Evolutionary conservation across 2,888 invertebrate genomes (phyloP), one percentile per base, ranked within the genome.

Genomic region (Strigamia maritima): DNA sequence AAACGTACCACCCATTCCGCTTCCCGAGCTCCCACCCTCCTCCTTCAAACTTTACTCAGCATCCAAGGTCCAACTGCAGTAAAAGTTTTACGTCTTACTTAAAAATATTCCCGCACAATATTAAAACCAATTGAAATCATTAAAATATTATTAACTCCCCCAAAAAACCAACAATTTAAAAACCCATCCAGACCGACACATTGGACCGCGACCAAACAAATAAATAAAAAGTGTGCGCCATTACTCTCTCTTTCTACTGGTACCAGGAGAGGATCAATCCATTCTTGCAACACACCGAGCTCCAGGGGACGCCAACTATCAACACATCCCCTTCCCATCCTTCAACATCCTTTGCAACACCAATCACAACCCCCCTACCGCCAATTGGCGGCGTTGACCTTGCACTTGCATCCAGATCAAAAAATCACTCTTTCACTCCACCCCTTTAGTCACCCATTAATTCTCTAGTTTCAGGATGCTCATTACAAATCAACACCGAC

Each of bases 221-320:
- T 24, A 24, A 65, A 70, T 26, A 70, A 70, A 70, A 70, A 70
- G 14, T 26, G 24, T 26, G 14, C 70, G 2, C 28, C 28, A 54
- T 54, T 54, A 54, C 8, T 54, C 54, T 16, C 54, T 16, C 44
- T 60, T 60, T 28, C 26, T 70, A 24, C 70, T 70, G 70, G 70
- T 70, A 70, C 70, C 70, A 16, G 14, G 54, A 54, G 54, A 54
- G 54, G 70, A 70, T 70, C 16, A n/a, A 70, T 70, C 70, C 70
- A 70, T 70, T 70, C 70, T 70, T 70, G 14, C 70, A 24, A 28
- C 14, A 16, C 26, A 28, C 26, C 28, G 14, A 70, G 28, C 70
- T 26, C 26, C 70, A 70, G 70, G 70, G 70, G 70, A 70, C 54
- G 70, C 26, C 70, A 70, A 70, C 70, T n/a, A 70, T 70, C 70